Percentiles rank a stretch among this genome's conserved stretches.
phyloP scores from a whole-genome alignment of 1,140 invertebrate species.

The Cecropterus lyciades region DNA sequence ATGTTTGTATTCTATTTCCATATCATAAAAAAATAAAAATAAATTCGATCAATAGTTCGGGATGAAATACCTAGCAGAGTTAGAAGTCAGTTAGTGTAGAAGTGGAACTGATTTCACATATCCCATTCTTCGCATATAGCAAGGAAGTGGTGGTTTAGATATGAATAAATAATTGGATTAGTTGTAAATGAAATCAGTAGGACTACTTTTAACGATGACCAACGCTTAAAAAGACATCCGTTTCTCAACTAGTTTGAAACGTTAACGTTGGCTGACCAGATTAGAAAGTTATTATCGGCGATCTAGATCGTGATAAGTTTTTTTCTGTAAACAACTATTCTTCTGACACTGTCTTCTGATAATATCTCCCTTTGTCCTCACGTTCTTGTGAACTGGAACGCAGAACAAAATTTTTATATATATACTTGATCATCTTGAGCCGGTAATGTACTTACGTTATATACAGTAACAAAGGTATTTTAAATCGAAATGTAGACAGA shows the following conservation, averaged over 20 bases:
- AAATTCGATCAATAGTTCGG: no score
- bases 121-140: neutral
- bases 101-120: neutral
- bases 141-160: neutral
- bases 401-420: constrained; percentile 5
- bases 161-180: constrained; percentile 17
- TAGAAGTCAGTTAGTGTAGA: no score
- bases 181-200: constrained; percentile 42
- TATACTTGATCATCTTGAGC: constrained; percentile 8
- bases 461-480: no score
- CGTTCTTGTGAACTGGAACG: constrained; percentile 22
- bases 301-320: constrained; percentile 65
- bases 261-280: constrained; percentile 68
- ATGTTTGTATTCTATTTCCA: no score
- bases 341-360: constrained; percentile 29
- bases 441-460: neutral
- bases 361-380: constrained; percentile 26
- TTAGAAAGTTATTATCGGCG: constrained; percentile 69
- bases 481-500: no score
- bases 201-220: constrained; percentile 43
- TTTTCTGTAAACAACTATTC: constrained; percentile 42
- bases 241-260: constrained; percentile 65
- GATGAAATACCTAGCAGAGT: no score
- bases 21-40: no score
- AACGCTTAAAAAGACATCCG: constrained; percentile 63